phyloP scores from a whole-genome alignment of 37 sponge, comb jelly and placozoan genomes.

The Geodia barretti region DNA sequence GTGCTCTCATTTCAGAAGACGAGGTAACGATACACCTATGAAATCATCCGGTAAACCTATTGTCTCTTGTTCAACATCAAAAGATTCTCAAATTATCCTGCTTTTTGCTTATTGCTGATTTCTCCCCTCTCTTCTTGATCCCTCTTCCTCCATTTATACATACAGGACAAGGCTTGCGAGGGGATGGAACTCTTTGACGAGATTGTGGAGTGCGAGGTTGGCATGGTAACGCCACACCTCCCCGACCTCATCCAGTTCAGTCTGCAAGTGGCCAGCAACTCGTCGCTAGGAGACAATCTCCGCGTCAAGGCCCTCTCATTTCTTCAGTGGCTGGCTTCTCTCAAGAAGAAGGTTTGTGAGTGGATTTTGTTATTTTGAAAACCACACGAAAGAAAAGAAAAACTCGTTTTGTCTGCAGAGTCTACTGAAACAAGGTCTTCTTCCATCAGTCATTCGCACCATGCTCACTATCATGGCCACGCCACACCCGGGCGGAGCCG shows the following conservation, averaged over 20 bases:
- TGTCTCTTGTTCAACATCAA: no score
- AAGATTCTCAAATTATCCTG: neutral
- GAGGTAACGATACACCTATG: no score
- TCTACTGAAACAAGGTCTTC: slow-evolving; percentile 61
- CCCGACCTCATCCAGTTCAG: slow-evolving; percentile 75
- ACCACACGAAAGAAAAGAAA: neutral
- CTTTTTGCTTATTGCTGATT: neutral
- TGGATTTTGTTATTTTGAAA: neutral
- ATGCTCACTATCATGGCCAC: slow-evolving; percentile 72
- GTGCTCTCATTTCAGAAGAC: slow-evolving; percentile 44
- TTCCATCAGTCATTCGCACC: slow-evolving; percentile 45
- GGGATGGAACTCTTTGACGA: slow-evolving; percentile 99
- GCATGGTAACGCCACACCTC: slow-evolving; percentile 73
- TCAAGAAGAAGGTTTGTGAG: slow-evolving; percentile 82
- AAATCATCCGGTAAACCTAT: no score
- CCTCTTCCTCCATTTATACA: no score
- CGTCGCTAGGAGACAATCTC: slow-evolving; percentile 59
- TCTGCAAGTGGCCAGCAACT: slow-evolving; percentile 74
- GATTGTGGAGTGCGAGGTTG: slow-evolving; percentile 89
- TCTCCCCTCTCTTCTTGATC: neutral
- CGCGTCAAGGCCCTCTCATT: slow-evolving; percentile 89
- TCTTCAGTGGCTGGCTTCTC: slow-evolving; percentile 75
- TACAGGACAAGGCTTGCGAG: slow-evolving; percentile 88
- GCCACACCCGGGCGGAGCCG: slow-evolving; percentile 39
- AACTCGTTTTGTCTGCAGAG: neutral